Evolutionary conservation across 2,797 vertebrate genomes (phyloP).

Genomic region (Xiphophorus birchmanni): DNA sequence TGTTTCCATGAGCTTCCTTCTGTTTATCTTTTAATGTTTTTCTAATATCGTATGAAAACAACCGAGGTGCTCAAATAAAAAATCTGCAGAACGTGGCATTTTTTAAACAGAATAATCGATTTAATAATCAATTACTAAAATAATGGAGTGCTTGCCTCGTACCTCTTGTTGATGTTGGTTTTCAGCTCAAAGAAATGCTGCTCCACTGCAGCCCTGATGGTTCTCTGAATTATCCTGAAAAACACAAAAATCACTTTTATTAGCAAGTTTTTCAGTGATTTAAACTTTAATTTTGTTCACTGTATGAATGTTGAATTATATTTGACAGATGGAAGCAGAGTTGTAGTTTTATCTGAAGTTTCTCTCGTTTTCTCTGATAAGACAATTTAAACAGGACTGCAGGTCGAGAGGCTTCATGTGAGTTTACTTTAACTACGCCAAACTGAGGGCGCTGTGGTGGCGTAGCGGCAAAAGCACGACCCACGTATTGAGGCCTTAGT

Average conservation of each 20-base stretch:
- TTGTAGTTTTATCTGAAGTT: neutral
- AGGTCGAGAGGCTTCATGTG: neutral
- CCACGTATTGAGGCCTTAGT: too few relatives aligned
- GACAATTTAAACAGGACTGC: neutral
- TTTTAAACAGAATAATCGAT: too few relatives aligned
- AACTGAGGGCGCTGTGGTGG: neutral
- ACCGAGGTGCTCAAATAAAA: too few relatives aligned
- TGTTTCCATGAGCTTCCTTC: neutral
- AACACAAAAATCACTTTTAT: conserved; percentile 16
- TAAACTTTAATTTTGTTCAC: neutral
- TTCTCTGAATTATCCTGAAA: conserved; percentile 90
- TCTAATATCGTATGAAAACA: too few relatives aligned
- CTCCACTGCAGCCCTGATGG: conserved; percentile 91
- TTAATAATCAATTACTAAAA: neutral
- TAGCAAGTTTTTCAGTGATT: too few relatives aligned
- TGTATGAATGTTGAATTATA: neutral
- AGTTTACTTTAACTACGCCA: neutral
- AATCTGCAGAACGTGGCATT: too few relatives aligned
- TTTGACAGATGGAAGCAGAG: neutral
- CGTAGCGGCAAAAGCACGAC: too few relatives aligned
- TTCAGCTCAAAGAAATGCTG: conserved; percentile 93
- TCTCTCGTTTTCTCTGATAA: neutral
- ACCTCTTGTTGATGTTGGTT: conserved; percentile 86
- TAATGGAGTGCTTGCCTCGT: conserved; percentile 25
- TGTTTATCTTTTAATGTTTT: too few relatives aligned